These are phyloP conservation scores for Epizoanthus stellaris DNA, from an alignment of 92 coral and sea anemone genomes.

Conservation along the genomic window DNA sequence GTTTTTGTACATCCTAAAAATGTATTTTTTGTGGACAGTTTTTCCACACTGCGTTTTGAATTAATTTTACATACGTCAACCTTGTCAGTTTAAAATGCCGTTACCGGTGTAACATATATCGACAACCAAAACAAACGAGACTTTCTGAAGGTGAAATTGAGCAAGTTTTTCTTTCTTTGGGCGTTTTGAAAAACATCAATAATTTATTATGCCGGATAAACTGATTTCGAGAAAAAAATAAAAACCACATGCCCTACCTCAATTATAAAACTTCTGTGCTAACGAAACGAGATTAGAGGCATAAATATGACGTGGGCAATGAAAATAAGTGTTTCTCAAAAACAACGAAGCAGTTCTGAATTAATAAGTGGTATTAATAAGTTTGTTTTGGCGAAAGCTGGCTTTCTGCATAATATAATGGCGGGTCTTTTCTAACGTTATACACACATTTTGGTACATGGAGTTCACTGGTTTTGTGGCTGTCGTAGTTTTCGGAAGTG, in stretches of 20 bases:
- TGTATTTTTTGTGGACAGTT: neutral
- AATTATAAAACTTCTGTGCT: neutral
- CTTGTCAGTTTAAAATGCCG: neutral
- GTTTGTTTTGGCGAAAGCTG: no score
- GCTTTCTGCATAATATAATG: no score
- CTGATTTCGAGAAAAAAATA: neutral
- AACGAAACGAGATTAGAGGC: neutral
- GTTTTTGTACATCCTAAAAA: neutral
- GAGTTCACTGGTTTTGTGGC: no score
- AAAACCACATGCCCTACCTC: neutral
- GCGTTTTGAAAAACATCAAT: neutral
- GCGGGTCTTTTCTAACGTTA: no score
- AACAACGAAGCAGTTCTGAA: neutral
- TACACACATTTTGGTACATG: no score
- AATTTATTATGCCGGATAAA: neutral
- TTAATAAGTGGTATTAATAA: no score
- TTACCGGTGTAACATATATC: neutral
- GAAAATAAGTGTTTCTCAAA: neutral
- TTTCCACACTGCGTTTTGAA: neutral
- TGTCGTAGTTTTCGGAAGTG: neutral
- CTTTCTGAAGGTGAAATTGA: neutral
- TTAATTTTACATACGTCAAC: neutral
- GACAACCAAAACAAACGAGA: neutral
- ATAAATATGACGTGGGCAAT: neutral
- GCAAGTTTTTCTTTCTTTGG: no score